These are phyloP conservation scores for Scaptomyza pallida DNA, from an alignment of 1,140 invertebrate species.

Conservation along the genomic window DNA sequence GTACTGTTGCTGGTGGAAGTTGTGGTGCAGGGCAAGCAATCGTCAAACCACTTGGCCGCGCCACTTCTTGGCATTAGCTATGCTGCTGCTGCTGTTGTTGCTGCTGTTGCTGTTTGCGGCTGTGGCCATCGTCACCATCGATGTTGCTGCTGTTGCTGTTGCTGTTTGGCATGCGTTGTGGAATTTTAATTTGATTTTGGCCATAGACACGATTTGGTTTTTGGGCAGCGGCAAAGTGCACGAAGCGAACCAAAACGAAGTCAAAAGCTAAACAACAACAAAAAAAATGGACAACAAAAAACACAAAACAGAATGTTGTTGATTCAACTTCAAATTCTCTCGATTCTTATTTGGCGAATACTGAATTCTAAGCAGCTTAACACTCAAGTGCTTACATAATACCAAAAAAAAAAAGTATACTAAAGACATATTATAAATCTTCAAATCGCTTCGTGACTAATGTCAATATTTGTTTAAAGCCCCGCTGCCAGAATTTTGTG, in stretches of 20 bases:
- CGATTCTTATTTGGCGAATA: conserved; percentile 29
- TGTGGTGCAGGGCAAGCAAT: conserved; percentile 24
- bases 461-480: conserved; percentile 67
- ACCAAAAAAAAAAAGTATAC: conserved; percentile 2
- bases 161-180: conserved; percentile 74
- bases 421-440: conserved; percentile 28
- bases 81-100: conserved; percentile 57
- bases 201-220: conserved; percentile 77
- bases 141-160: conserved; percentile 18
- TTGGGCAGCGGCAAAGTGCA: conserved; percentile 54
- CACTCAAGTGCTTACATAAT: conserved; percentile 38
- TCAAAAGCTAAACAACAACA: conserved; percentile 22
- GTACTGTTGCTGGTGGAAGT: background rate
- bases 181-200: conserved; percentile 82
- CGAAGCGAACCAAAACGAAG: conserved; percentile 55
- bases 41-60: conserved; percentile 54
- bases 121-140: conserved; percentile 23
- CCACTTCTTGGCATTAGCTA: conserved; percentile 77
- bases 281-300: conserved; percentile 35
- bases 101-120: conserved; percentile 26
- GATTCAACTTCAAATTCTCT: conserved; percentile 23
- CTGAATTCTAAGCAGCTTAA: conserved; percentile 41
- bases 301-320: conserved; percentile 37
- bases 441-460: conserved; percentile 61
- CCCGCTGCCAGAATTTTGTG: conserved; percentile 40